Percentiles rank a stretch among this genome's conserved stretches.
These are phyloP conservation scores for Mycalesis mineus DNA, from an alignment of 2,888 invertebrate genomes.

Conservation along the genomic window DNA sequence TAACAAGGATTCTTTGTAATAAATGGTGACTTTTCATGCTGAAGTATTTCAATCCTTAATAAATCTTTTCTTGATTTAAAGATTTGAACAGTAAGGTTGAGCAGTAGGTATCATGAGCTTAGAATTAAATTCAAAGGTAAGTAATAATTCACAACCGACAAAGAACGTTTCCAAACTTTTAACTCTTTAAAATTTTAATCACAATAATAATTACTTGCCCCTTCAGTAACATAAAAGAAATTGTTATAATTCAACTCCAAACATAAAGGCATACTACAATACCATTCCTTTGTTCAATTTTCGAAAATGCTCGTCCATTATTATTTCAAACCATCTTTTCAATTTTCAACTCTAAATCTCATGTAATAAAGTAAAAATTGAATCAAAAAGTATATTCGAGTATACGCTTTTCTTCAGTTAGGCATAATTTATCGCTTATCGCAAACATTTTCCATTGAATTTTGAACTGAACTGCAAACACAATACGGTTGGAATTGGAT, in stretches of 20 bases:
- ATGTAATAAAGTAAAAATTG: background rate
- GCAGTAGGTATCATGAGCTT: background rate
- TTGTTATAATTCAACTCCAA: slow-evolving; percentile 27
- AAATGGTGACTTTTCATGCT: too few species aligned
- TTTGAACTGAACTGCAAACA: slow-evolving; percentile 12
- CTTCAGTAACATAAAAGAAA: slow-evolving; percentile 24
- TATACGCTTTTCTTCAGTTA: background rate
- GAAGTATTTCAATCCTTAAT: too few species aligned
- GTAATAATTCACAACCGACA: slow-evolving; percentile 5
- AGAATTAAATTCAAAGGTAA: background rate
- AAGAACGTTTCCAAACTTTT: slow-evolving; percentile 7
- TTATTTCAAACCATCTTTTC: background rate
- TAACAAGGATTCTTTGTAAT: too few species aligned
- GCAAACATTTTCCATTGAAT: slow-evolving; percentile 14
- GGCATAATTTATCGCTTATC: slow-evolving; percentile 13
- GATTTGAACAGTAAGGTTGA: background rate
- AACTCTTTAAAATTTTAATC: slow-evolving; percentile 17
- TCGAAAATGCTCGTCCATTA: slow-evolving; percentile 19
- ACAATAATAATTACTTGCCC: slow-evolving; percentile 21
- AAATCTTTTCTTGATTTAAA: too few species aligned
- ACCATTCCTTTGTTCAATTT: slow-evolving; percentile 22
- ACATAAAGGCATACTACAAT: slow-evolving; percentile 19
- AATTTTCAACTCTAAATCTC: background rate
- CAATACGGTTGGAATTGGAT: slow-evolving; percentile 14
- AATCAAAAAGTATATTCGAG: background rate